Evolutionary conservation across 2,797 vertebrate genomes (phyloP).

Genomic region (Silurus aristotelis): DNA sequence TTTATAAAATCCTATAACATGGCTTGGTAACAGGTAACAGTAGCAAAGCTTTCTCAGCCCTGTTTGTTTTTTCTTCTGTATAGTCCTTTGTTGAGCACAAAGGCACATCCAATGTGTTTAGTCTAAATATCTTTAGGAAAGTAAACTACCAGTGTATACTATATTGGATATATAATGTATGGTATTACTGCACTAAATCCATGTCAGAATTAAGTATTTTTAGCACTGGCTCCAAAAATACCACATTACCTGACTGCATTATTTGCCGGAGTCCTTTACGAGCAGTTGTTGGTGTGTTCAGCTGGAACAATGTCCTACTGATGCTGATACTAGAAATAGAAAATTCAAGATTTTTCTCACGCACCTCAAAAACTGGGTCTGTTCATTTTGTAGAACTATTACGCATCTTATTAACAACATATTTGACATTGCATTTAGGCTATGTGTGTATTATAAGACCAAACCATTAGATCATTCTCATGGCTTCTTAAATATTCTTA

Average conservation of each 20-base stretch:
- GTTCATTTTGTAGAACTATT: not conserved
- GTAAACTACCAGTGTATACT: not conserved
- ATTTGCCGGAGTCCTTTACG: not conserved
- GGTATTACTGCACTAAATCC: constrained; percentile 1
- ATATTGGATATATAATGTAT: not conserved
- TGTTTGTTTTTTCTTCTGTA: not conserved
- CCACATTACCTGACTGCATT: not conserved
- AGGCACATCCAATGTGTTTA: not conserved
- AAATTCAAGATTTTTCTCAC: not conserved
- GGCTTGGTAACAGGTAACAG: too few species aligned
- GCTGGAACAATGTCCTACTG: not conserved
- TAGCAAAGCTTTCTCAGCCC: not conserved
- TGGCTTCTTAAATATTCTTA: too few species aligned
- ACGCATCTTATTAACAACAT: not conserved
- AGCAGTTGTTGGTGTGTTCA: not conserved
- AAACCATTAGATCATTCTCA: not conserved
- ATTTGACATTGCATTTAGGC: not conserved
- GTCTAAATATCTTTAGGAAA: constrained; percentile 10
- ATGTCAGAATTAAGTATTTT: not conserved
- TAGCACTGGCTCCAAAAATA: not conserved
- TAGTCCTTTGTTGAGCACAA: not conserved
- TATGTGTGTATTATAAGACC: not conserved
- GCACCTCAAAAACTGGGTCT: not conserved
- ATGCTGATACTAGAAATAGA: constrained; percentile 1
- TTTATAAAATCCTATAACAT: not conserved